Conservation (phyloP, 2,113 vertebrate genomes). For the Labeo catla region DNA sequence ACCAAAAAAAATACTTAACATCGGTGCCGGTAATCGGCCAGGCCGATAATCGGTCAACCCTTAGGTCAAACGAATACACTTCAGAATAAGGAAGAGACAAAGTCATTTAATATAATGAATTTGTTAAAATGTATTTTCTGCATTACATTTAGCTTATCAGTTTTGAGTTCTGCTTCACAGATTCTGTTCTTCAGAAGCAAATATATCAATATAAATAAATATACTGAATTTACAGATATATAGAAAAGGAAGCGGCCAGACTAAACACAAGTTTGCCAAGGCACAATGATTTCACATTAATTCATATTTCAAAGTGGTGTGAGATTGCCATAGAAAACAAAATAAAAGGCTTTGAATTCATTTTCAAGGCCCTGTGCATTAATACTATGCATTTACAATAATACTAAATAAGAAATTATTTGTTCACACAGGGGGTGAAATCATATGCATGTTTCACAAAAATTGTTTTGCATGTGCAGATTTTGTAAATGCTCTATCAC, state of each 20-base stretch:
- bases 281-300: background rate
- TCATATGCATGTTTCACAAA: background rate
- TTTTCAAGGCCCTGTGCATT: background rate
- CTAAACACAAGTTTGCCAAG: background rate
- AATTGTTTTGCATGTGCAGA: background rate
- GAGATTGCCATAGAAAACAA: background rate
- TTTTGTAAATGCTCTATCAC: background rate
- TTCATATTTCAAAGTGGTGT: background rate
- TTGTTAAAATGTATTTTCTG: background rate
- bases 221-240: background rate
- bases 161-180: background rate
- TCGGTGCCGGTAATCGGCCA: no score
- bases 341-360: background rate
- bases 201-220: background rate
- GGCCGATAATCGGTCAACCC: no score
- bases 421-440: background rate
- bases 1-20: no score
- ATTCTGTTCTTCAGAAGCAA: background rate
- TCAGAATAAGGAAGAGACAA: background rate
- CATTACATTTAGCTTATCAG: slow-evolving; percentile 8
- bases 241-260: background rate
- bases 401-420: background rate
- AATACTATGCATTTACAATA: background rate
- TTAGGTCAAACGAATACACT: background rate
- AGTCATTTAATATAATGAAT: background rate